phyloP scores from a whole-genome alignment of 2,888 invertebrate genomes.

The Diogma glabrata region DNA sequence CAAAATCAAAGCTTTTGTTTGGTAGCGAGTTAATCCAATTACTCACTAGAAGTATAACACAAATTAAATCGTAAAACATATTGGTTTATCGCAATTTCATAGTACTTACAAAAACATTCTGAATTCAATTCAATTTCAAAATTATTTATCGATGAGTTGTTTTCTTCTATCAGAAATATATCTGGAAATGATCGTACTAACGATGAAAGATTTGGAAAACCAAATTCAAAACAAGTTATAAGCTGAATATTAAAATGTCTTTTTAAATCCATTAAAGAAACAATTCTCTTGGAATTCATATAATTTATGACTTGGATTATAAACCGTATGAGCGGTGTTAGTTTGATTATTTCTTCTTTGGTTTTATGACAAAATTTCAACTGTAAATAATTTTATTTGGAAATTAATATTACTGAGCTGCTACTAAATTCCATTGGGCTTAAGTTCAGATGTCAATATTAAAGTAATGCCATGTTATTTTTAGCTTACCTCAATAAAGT shows the following conservation, averaged over 20 bases:
- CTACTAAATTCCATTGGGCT: no score
- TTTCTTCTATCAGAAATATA: slow-evolving; percentile 27
- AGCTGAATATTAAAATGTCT: slow-evolving; percentile 26
- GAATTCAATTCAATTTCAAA: slow-evolving; percentile 28
- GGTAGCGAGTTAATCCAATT: slow-evolving; percentile 3
- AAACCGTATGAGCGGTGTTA: slow-evolving; percentile 30
- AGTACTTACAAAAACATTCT: slow-evolving; percentile 29
- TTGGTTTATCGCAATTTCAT: slow-evolving; percentile 23
- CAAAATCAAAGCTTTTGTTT: slow-evolving; percentile 1
- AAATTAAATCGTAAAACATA: neutral
- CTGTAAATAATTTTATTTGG: neutral
- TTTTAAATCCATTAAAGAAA: slow-evolving; percentile 31
- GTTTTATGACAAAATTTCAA: neutral
- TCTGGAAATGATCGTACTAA: slow-evolving; percentile 31
- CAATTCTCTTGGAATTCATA: slow-evolving; percentile 24
- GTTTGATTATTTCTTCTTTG: slow-evolving; percentile 24
- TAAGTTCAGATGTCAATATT: no score
- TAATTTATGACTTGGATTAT: slow-evolving; percentile 28
- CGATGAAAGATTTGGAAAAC: slow-evolving; percentile 32
- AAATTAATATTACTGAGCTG: neutral
- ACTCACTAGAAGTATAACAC: slow-evolving; percentile 1
- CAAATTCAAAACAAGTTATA: slow-evolving; percentile 29
- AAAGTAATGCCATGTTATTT: neutral
- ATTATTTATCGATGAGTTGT: slow-evolving; percentile 27
- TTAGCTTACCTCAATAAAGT: slow-evolving; percentile 29